Conservation (phyloP, 2,113 vertebrate genomes). For the Aegotheles bennettii region DNA sequence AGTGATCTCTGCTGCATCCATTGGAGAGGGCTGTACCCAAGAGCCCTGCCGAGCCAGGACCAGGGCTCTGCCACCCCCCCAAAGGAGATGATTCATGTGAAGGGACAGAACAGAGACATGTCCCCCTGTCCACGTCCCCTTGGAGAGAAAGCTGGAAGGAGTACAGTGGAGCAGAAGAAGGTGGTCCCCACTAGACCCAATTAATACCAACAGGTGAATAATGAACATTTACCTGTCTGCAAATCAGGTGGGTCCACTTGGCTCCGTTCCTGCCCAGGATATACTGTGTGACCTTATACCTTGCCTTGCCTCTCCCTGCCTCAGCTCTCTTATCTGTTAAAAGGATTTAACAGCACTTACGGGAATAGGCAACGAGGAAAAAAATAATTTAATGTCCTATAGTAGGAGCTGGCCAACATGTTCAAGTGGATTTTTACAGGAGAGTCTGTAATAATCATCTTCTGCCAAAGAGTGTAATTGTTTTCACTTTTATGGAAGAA, state of each 20-base stretch:
- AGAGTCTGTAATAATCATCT: not conserved
- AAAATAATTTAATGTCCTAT: not conserved
- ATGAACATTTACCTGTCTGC: not conserved
- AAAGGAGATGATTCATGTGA: not conserved
- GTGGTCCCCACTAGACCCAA: not conserved
- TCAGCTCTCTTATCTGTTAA: not conserved
- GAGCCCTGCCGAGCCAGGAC: rapidly evolving
- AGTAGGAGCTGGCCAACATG: not conserved
- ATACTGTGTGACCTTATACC: rapidly evolving
- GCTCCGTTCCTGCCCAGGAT: not conserved
- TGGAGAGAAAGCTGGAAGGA: not conserved
- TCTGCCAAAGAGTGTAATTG: not conserved
- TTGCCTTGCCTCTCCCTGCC: not conserved
- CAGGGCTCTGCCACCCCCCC: not conserved
- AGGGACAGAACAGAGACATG: not conserved
- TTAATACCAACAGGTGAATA: not conserved
- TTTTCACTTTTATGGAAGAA: not conserved
- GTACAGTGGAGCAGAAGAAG: not conserved
- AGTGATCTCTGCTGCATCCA: not conserved
- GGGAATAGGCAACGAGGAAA: not conserved
- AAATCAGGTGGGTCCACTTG: not conserved
- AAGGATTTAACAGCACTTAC: not conserved
- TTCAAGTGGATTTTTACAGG: not conserved
- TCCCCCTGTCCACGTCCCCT: not conserved
- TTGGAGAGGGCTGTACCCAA: not conserved